Evolutionary conservation across 2,113 vertebrate species (phyloP), one percentile per base, ranked within the genome.

Genomic region (Centrocercus urophasianus): DNA sequence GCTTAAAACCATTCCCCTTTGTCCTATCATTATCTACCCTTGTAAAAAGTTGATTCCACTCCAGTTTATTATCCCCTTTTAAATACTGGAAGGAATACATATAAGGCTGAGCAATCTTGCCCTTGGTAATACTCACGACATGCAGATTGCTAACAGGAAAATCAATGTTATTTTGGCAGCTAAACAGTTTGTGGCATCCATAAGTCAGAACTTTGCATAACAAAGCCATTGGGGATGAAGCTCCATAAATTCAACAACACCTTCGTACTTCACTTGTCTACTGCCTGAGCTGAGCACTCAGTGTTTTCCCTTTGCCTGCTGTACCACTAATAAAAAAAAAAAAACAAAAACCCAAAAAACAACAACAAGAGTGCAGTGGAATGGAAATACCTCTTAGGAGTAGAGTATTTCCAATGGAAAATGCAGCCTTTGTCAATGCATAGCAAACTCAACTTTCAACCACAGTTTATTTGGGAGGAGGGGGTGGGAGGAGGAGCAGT

Each of bases 141-240:
- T 27, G 25, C 27, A 19, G 38, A 21, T 8, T n/a, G 8, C 18
- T 30, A 34, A 4, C 25, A 22, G 11, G 8, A 34, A 77, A 34
- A 21, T 6, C 7, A 1, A 2, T 25, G 28, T 32, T 36, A 47
- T 60, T 72, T 60, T 42, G 50, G n/a, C 72, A 61, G 28, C 16
- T 24, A 32, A 60, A 66, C 3, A 61, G 13, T 17, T 66, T 7
- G 20, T 32, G 19, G 45, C 36, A 27, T 21, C 19, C 34, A 12
- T 1, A 1, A 57, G 73, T 3, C 0, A 1, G 27, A 64, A 28
- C 0, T 2, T 4, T 12, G 28, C 17, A 6, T 4, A 54, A 48
- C 8, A 52, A 47, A 76, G 76, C 34, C 40, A 8, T 38, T 54
- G 28, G 27, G 3, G 8, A 71, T 7, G 43, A 65, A 40, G 36